Percentiles rank a stretch among this genome's conserved stretches.
Conservation (phyloP, 2,113 vertebrate species). For the Saguinus imperator region DNA sequence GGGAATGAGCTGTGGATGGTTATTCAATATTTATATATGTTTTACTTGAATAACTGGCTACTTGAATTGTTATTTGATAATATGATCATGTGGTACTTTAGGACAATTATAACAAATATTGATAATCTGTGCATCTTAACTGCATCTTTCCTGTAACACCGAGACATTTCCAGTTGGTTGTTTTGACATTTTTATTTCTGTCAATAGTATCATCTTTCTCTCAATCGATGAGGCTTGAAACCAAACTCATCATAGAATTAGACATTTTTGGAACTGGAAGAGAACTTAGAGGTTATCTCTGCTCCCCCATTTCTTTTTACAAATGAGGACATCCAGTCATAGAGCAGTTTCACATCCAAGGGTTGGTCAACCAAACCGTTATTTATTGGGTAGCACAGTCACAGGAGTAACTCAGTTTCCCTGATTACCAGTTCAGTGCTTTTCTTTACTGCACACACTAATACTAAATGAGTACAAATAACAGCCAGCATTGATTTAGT, state of each 20-base stretch:
- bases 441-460: not conserved
- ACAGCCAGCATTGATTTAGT: not conserved
- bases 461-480: not conserved
- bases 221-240: constrained; percentile 8
- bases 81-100: not conserved
- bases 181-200: constrained; percentile 50
- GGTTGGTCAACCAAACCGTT: constrained; percentile 3
- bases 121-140: not conserved
- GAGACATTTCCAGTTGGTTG: not conserved
- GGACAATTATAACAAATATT: not conserved
- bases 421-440: not conserved
- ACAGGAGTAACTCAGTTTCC: not conserved
- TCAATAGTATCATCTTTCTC: not conserved
- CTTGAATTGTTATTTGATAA: constrained; percentile 10
- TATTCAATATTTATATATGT: constrained; percentile 31
- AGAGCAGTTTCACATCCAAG: not conserved
- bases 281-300: not conserved
- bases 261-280: constrained; percentile 1
- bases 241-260: not conserved
- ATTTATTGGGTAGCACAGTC: not conserved
- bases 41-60: constrained; percentile 3
- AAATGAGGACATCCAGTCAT: not conserved
- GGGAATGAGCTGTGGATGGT: not conserved
- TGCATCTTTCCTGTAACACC: not conserved
- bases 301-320: not conserved